Evolutionary conservation across 2,113 vertebrate species (phyloP), one percentile per base, ranked within the genome.

Genomic region (Cyprinus carpio): DNA sequence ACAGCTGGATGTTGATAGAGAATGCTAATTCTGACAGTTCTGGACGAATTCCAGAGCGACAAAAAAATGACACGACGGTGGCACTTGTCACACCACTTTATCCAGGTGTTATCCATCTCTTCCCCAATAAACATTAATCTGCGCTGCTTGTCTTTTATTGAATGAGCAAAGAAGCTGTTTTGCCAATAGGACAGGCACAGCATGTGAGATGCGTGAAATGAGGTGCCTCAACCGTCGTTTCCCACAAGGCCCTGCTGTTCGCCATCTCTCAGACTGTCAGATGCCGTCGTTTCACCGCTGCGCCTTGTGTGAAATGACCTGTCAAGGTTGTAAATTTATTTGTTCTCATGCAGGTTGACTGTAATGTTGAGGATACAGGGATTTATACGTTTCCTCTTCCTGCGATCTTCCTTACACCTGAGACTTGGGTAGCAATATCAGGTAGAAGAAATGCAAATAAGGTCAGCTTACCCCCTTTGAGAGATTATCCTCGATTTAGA

Each of bases 311-410:
- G 90, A 91, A 94, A 93, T 92, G 91, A 92, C 90, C 92, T 93
- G 93, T 93, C 93, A 91, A 89, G 88, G 87, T 89, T 86, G 83
- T 87, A 87, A 92, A 93, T 93, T 86, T 93, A 93, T 94, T 91
- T 92, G 88, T 86, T 92, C 91, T 93, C 92, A 94, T 92, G 88
- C 86, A 78, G 91, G 90, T 90, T 90, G 92, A 91, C 91, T 93
- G 91, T 91, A 90, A 91, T 88, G 88, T 90, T 85, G 89, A 88
- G 89, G 90, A 91, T 91, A 91, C 89, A 69, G 87, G 80, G 86
- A 88, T 88, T 90, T 93, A 91, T 91, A 92, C 89, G 89, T 88
- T 80, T 75, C 84, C 83, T 85, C 11, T 88, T 40, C 34, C 54
- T 87, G 91, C 85, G 87, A 84, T 77, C 62, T 71, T 82, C 89